These are phyloP conservation scores for Cotesia typhae DNA, from an alignment of 1,140 invertebrate genomes.

Conservation along the genomic window DNA sequence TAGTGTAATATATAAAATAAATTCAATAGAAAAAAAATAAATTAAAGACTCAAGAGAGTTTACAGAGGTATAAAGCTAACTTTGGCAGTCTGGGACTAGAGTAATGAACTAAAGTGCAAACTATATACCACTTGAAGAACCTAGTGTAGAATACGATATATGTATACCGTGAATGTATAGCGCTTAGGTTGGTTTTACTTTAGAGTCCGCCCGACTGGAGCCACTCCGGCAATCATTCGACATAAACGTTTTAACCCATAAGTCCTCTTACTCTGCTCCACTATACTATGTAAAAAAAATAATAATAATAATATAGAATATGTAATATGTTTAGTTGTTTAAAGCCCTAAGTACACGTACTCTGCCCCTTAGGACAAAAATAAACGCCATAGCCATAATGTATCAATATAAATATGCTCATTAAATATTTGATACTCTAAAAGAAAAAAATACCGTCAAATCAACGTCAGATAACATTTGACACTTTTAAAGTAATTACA, in stretches of 20 bases:
- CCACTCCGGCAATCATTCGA: slow-evolving; percentile 33
- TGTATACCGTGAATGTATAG: neutral
- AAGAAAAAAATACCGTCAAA: too few species aligned
- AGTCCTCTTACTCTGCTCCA: neutral
- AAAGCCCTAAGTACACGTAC: too few species aligned
- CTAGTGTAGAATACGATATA: slow-evolving; percentile 1
- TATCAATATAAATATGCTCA: too few species aligned
- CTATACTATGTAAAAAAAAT: neutral
- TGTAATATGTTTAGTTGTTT: too few species aligned
- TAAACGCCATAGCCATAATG: too few species aligned
- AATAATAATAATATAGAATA: too few species aligned
- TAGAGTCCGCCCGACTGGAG: slow-evolving; percentile 31
- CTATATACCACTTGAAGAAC: neutral
- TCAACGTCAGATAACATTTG: too few species aligned
- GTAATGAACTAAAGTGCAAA: slow-evolving; percentile 5
- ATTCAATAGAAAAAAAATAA: neutral
- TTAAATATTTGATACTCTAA: too few species aligned
- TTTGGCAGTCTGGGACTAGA: too few species aligned
- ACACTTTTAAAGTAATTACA: neutral
- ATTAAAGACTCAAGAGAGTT: slow-evolving; percentile 9
- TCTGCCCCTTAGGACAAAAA: too few species aligned
- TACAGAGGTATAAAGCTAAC: too few species aligned
- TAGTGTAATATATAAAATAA: too few species aligned
- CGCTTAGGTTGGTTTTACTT: slow-evolving; percentile 20
- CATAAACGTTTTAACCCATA: slow-evolving; percentile 34